Base-by-base conservation (phyloP, 1,140 invertebrate species). In the Drosophila grimshawi region DNA sequence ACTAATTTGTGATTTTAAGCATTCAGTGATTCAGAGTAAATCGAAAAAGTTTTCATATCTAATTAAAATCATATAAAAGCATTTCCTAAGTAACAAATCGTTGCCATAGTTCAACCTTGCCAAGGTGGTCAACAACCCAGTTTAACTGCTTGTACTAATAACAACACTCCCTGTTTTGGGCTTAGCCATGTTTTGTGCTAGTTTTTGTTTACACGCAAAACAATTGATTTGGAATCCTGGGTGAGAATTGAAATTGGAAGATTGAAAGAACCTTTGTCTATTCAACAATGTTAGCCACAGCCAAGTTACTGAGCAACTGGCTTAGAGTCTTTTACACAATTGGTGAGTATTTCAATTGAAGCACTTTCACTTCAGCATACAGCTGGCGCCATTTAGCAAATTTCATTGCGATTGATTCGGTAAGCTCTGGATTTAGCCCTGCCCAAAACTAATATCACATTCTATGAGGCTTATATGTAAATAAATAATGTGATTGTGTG, bases 11-110 rank as follows among this genome's bases (percentile, higher is more conserved):
- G 78, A 74, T 68, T 86, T 67, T 59, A 7, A 10, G 56, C 51
- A 46, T 51, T 45, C 37, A 19, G 1, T 19, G 37, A 41, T 74
- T 72, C 70, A 75, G 60, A 65, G 64, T 7, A 59, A 68, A 77
- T 59, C 73, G 29, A 56, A 69, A 76, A 86, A 66, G 64, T 79
- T 71, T 81, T 61, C 53, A 67, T 72, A 76, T 79, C 52, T 73
- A 81, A 66, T 49, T 61, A 66, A 61, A 68, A 61, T 37, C 41
- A 29, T 35, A 60, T 32, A 45, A 61, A 35, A 3, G 56, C 11
- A 4, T n/a, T n/a, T 7, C 59, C 6, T 3, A 57, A 39, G 2
- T 10, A 61, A 45, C 3, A 46, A 69, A 61, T 56, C 8, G 39
- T 45, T 46, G 57, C 57, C 10, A 11, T 7, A 53, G 6, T 30